phyloP scores from a whole-genome alignment of 2,888 invertebrate genomes.

The Pheosia gnoma region DNA sequence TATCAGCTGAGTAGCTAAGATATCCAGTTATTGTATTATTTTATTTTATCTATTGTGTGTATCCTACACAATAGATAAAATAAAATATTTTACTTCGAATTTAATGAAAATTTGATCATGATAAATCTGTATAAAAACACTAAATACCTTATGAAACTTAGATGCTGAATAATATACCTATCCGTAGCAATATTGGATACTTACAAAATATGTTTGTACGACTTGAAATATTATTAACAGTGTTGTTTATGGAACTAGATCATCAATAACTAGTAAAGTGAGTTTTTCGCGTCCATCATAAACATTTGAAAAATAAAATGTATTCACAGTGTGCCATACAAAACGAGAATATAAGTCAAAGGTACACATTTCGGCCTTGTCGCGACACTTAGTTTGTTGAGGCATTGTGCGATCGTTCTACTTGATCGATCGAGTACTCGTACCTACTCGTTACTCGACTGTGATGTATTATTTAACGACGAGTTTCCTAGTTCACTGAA shows the following conservation, averaged over 20 bases:
- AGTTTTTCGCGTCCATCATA: constrained; percentile 15
- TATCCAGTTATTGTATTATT: too few species aligned
- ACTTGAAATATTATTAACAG: neutral
- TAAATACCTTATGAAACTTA: too few species aligned
- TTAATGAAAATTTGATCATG: too few species aligned
- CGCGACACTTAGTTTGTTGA: constrained; percentile 29
- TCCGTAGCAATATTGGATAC: neutral
- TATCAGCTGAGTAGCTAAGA: too few species aligned
- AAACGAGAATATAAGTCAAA: constrained; percentile 19
- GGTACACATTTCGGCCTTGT: constrained; percentile 46
- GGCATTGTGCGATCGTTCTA: constrained; percentile 32
- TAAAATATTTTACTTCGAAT: too few species aligned
- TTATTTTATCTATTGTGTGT: too few species aligned
- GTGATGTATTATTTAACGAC: constrained; percentile 25
- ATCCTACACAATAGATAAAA: too few species aligned
- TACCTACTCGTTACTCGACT: constrained; percentile 21
- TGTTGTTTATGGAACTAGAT: constrained; percentile 2
- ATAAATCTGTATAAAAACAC: too few species aligned
- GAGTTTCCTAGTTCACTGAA: constrained; percentile 34
- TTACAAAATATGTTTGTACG: neutral
- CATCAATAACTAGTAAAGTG: constrained; percentile 3
- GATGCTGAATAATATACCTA: neutral
- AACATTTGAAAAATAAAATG: constrained; percentile 16
- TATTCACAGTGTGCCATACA: constrained; percentile 20
- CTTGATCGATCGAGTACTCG: constrained; percentile 42